Base-by-base conservation (phyloP, 2,888 invertebrate species). In the Clunio marinus region DNA sequence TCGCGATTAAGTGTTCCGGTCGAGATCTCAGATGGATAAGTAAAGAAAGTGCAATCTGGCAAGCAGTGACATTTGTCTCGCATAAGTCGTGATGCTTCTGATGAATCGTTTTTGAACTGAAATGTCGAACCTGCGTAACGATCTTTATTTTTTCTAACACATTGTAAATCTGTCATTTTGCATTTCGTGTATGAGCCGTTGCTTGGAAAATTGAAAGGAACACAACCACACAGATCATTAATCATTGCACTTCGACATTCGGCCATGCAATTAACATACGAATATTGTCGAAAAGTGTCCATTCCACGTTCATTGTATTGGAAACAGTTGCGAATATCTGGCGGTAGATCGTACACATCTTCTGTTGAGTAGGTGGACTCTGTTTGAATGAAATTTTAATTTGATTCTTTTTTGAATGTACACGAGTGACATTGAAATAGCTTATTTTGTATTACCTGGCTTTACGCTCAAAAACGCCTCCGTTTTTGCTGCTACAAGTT, bases 201-300 rank as follows among this genome's bases (percentile, higher is more conserved):
- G 66, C 80, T 77, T 0, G 82, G 80, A 69, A 83, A 81, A 72
- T 80, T 84, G 69, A 81, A 80, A 0, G 87, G 88, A 1, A 85
- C 75, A 74, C 88, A 88, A 7, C 82, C 80, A 72, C 88, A 88
- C 1, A 74, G 71, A 2, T 74, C 73, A 20, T 76, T 76, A 0
- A 83, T 76, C 46, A 82, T 74, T 45, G 77, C 74, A 17, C 83
- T 77, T 35, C 84, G 81, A 72, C 85, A 84, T 71, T 83, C 83
- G 1, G 81, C 80, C 77, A 87, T 78, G 72, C 88, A 88, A 74
- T 88, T 88, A 70, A 83, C 82, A 70, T 83, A 86, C 0, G 85
- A 84, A 72, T 88, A 88, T 4, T 79, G 77, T 74, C 71, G 76
- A 72, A 75, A 78, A 72, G 72, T 78, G 0, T 68, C 59, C 70